Evolutionary conservation across 2,113 vertebrate species (phyloP), one percentile per base, ranked within the genome.

Genomic region (Sphaerodactylus townsendi): DNA sequence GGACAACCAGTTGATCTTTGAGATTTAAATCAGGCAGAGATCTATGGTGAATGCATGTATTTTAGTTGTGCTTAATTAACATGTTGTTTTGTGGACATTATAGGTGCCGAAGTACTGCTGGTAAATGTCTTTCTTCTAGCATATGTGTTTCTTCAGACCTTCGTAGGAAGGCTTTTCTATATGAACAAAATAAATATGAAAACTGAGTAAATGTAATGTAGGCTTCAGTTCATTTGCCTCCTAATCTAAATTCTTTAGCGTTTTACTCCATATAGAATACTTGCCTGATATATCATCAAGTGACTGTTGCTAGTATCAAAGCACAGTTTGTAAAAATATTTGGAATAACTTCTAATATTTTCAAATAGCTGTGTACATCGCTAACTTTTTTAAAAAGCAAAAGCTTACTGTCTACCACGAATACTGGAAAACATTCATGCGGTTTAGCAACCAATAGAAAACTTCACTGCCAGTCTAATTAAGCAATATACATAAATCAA

Each of bases 301-400:
- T 2, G 68, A 15, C 50, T 90, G 88, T 86, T 59, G 87, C 30
- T 2, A 88, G 85, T 80, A 87, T 69, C 62, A 56, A 86, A n/a
- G 39, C 19, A 90, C 1, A 72, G 73, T 64, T 87, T 77, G 82
- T 10, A 85, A 81, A 94, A 91, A 56, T 23, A 1, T 77, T 21
- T 71, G 35, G 10, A 41, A 13, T 56, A 13, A 2, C 25, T 71
- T 66, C 14, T 7, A 56, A 85, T 79, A 15, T 83, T 74, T 88
- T 64, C 75, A 62, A 68, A 86, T 14, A 86, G 83, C 87, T 9
- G 66, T 84, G 88, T 93, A 92, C 89, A 84, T 87, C 78, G 82
- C 73, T 86, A 77, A 72, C 74, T 1, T 84, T 76, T 53, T 53
- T 53, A 87, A 85, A 84, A 56, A 90, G 39, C 76, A 1, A 1